Evolutionary conservation across 2,113 vertebrate species (phyloP).

Genomic region (Odocoileus virginianus): DNA sequence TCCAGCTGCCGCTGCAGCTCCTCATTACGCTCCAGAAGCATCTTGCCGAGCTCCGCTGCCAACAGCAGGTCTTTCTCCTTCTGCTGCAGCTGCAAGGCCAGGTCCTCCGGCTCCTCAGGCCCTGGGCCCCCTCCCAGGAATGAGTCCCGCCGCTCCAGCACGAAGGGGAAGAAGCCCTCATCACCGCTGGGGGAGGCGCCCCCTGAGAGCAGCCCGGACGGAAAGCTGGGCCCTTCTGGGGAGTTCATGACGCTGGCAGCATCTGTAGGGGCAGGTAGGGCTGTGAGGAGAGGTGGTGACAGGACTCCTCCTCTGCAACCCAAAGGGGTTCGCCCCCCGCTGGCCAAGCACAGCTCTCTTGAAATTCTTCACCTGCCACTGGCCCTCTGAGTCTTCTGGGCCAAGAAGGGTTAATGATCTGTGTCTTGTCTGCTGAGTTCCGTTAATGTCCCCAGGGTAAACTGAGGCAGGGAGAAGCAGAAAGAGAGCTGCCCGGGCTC

Average conservation of each 20-base stretch:
- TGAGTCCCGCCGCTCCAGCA: conserved; percentile 66
- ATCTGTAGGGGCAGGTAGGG: conserved; percentile 24
- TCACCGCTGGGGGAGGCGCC: conserved; percentile 68
- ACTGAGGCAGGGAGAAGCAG: conserved; percentile 41
- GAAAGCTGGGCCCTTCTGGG: conserved; percentile 41
- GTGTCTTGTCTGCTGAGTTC: not conserved
- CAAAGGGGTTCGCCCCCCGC: not conserved
- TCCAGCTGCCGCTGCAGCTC: conserved; percentile 71
- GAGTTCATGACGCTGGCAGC: conserved; percentile 54
- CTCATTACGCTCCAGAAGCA: conserved; percentile 78
- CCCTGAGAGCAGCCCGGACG: conserved; percentile 41
- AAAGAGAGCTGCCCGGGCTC: not conserved
- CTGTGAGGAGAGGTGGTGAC: not conserved
- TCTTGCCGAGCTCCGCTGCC: conserved; percentile 78
- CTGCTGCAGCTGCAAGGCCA: conserved; percentile 73
- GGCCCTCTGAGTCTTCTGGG: not conserved
- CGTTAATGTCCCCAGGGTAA: conserved; percentile 58
- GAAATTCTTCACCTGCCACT: not conserved
- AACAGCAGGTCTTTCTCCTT: conserved; percentile 79
- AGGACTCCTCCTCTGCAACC: too few species aligned
- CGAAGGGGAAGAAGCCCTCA: conserved; percentile 76
- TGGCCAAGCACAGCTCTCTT: not conserved
- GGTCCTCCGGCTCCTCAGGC: conserved; percentile 59
- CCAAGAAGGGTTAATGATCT: conserved; percentile 30
- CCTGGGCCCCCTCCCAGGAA: conserved; percentile 64